Percentiles rank a stretch among this genome's conserved stretches.
Evolutionary conservation across 2,113 vertebrate species (phyloP).

Genomic region (Dasyornis broadbenti): DNA sequence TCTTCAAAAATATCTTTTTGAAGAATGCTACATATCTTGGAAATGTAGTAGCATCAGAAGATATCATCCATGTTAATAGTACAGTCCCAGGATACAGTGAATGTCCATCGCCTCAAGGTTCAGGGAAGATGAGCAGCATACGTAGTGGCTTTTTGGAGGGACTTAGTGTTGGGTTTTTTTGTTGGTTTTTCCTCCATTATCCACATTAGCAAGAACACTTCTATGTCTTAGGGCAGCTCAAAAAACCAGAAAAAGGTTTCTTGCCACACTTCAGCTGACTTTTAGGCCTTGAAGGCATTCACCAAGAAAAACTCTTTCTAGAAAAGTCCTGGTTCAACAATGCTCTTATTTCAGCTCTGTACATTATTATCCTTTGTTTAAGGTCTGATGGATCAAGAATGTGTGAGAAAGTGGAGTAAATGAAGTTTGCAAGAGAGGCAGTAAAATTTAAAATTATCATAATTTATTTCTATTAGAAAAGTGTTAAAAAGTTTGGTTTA

Average conservation of each 20-base stretch:
- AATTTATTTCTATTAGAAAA: background rate
- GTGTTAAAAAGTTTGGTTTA: background rate
- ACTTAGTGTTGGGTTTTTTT: fast-evolving
- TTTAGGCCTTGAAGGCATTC: background rate
- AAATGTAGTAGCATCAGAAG: background rate
- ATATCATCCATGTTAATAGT: fast-evolving
- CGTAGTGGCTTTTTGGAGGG: background rate
- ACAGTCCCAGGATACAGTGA: background rate
- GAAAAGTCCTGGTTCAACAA: background rate
- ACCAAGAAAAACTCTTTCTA: background rate
- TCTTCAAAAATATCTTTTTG: background rate
- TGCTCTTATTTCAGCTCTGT: background rate
- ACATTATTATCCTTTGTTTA: background rate
- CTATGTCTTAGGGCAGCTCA: background rate
- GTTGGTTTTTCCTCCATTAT: background rate
- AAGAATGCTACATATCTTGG: background rate
- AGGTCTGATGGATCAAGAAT: background rate
- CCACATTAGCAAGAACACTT: background rate
- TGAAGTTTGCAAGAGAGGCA: background rate
- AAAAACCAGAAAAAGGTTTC: background rate
- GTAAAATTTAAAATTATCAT: background rate
- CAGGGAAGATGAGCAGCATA: background rate
- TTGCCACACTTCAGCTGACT: background rate
- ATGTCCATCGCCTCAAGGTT: background rate
- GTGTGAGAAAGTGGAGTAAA: background rate